These are phyloP conservation scores for Ophioninae sp. DNA, from an alignment of 2,888 invertebrate species.

Conservation along the genomic window DNA sequence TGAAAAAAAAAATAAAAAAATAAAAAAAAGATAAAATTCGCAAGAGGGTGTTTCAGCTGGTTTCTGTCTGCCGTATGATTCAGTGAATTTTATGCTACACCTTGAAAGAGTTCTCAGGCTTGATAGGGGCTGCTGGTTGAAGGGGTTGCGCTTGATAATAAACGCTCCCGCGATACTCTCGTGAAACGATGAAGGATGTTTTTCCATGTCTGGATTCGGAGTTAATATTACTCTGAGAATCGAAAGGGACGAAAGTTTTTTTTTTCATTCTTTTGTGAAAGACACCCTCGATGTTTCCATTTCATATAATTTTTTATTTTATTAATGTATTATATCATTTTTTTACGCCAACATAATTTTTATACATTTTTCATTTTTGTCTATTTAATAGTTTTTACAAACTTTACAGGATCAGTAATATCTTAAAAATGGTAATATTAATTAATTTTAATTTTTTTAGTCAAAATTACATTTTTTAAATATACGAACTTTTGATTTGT, in stretches of 20 bases:
- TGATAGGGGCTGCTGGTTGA: not conserved
- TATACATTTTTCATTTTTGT: no score
- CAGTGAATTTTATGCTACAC: constrained; percentile 33
- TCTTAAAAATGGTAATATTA: no score
- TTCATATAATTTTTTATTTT: no score
- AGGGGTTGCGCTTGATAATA: constrained; percentile 1
- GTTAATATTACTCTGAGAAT: not conserved
- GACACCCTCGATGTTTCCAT: not conserved
- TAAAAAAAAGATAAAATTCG: not conserved
- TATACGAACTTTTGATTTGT: no score
- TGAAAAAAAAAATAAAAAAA: constrained; percentile 3
- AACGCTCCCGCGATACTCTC: constrained; percentile 8
- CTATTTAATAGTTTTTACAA: no score
- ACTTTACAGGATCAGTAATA: no score
- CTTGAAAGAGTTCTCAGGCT: not conserved
- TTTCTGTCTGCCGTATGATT: constrained; percentile 8
- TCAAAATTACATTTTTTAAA: no score
- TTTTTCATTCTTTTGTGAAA: not conserved
- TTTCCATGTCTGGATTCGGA: not conserved
- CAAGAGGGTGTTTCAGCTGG: not conserved
- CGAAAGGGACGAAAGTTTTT: not conserved
- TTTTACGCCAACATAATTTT: no score
- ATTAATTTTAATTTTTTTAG: no score
- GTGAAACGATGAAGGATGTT: constrained; percentile 41
- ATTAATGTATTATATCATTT: no score